Evolutionary conservation across 2,888 invertebrate species (phyloP), one percentile per base, ranked within the genome.

Genomic region (Dione vanillae): DNA sequence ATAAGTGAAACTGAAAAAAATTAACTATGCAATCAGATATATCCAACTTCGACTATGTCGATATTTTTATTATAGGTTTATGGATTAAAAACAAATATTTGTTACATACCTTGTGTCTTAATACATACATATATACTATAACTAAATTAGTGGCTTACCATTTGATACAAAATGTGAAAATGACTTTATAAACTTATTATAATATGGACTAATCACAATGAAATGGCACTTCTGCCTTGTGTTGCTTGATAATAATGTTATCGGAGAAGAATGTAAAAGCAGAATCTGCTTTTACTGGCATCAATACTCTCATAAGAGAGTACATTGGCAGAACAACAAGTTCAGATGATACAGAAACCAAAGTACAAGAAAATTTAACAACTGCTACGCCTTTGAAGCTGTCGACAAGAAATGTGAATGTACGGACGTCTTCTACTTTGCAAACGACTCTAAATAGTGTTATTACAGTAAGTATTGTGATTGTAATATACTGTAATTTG

Each of bases 251-350:
- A 40, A 74, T 84, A 70, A 76, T 82, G n/a, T 67, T 79, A 19
- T 79, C 82, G 0, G 73, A 78, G 20, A 79, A 78, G 10, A 81
- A 81, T 45, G 80, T 80, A 9, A 75, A 76, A 11, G 74, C 78
- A 0, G 82, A 79, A n/a, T 79, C 79, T 0, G 72, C 86, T 0
- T 66, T 86, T 14, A 81, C 83, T 0, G 82, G 79, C n/a, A 79
- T 81, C 70, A 82, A 79, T 56, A 79, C 82, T 1, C 76, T 87
- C n/a, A 80, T 86, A 12, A 82, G 86, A 43, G 83, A 79, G 37
- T 77, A 85, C 43, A 75, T 85, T 27, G 82, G 80, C 7, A 75
- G 78, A 12, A 75, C 78, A 2, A 73, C 74, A 3, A 70, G 45
- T 9, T 66, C 72, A 1, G 67, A 67, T 5, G 43, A 56, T 20